Evolutionary conservation across 2,797 vertebrate genomes (phyloP).

Genomic region (Typhlichthys subterraneus): DNA sequence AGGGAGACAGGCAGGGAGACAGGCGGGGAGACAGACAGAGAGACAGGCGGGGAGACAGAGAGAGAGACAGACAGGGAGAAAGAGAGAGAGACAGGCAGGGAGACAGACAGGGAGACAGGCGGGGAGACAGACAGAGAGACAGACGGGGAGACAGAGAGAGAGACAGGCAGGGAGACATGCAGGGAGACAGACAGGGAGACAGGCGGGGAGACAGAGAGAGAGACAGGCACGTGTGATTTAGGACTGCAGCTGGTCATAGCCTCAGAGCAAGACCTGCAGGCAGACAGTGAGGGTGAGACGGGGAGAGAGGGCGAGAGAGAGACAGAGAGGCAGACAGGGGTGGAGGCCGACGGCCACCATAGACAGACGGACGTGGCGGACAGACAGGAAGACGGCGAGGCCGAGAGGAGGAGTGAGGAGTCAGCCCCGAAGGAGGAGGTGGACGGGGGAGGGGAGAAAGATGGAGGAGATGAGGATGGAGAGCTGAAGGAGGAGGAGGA

Average conservation of each 20-base stretch:
- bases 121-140: no score
- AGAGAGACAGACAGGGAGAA: not conserved
- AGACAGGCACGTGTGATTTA: not conserved
- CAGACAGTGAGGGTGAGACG: not conserved
- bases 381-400: not conserved
- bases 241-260: not conserved
- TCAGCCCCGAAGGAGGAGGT: not conserved
- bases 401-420: not conserved
- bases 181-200: no score
- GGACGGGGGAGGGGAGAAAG: not conserved
- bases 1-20: not conserved
- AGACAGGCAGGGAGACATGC: no score
- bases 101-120: no score
- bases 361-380: not conserved
- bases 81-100: no score
- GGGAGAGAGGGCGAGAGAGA: not conserved
- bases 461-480: not conserved
- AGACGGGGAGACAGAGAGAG: accelerated
- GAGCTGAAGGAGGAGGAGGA: not conserved
- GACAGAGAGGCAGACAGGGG: not conserved
- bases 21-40: not conserved
- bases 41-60: not conserved
- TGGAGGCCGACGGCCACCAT: not conserved
- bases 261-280: not conserved
- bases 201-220: no score